phyloP scores from a whole-genome alignment of 2,113 vertebrate genomes.

The Crotophaga sulcirostris region DNA sequence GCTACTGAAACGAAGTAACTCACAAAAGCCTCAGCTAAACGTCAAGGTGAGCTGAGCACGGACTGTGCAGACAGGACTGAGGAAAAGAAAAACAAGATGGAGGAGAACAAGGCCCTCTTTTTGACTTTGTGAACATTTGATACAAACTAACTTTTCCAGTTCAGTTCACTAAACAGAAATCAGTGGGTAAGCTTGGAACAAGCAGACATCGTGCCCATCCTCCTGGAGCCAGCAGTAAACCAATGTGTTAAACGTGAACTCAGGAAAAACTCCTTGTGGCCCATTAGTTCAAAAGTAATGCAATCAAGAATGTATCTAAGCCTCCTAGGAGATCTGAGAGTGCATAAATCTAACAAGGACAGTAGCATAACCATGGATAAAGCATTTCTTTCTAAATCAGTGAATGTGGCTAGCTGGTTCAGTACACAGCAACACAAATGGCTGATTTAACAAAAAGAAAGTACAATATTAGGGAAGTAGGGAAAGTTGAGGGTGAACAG shows the following conservation, averaged over 20 bases:
- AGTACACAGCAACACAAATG: background rate
- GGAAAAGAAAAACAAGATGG: background rate
- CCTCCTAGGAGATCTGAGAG: background rate
- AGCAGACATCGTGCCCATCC: background rate
- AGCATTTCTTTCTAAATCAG: background rate
- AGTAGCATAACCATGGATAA: background rate
- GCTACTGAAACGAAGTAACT: background rate
- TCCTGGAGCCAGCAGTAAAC: background rate
- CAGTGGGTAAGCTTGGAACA: background rate
- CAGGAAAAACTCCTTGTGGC: background rate
- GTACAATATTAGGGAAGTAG: background rate
- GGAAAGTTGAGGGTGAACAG: background rate
- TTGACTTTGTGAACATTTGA: background rate
- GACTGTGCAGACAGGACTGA: background rate
- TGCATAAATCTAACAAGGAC: background rate
- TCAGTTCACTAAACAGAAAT: background rate
- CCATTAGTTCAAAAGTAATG: background rate
- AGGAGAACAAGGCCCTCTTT: background rate
- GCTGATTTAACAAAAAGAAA: background rate
- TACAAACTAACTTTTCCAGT: background rate
- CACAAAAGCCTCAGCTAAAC: background rate
- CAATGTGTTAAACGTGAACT: background rate
- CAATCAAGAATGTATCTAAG: background rate
- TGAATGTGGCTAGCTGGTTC: background rate
- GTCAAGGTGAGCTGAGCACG: background rate